Evolutionary conservation across 2,888 invertebrate genomes (phyloP).

Genomic region (Papilio protenor): DNA sequence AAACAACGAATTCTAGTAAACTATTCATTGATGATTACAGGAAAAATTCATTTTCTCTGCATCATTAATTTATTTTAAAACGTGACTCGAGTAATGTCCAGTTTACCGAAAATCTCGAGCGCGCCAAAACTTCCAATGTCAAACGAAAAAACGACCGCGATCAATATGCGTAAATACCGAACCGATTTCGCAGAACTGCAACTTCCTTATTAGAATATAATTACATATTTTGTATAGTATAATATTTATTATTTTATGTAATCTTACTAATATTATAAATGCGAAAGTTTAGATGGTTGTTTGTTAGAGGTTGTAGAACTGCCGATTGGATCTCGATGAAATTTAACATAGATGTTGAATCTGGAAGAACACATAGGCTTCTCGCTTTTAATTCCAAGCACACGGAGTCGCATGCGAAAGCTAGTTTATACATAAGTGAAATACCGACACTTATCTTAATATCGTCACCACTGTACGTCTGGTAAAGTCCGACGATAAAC

Average conservation of each 20-base stretch:
- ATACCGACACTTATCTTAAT: neutral
- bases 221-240: constrained; percentile 27
- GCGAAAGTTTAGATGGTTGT: no score
- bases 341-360: no score
- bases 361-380: no score
- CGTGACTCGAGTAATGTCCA: constrained; percentile 1
- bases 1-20: constrained; percentile 3
- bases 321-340: no score
- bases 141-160: constrained; percentile 29
- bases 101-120: constrained; percentile 36
- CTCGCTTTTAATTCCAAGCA: no score
- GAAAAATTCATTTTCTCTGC: constrained; percentile 4
- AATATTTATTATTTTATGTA: neutral
- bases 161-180: constrained; percentile 26
- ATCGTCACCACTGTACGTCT: neutral
- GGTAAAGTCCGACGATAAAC: constrained; percentile 15
- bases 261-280: no score
- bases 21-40: neutral
- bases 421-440: neutral
- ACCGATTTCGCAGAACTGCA: constrained; percentile 30
- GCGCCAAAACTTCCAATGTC: constrained; percentile 33
- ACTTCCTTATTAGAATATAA: constrained; percentile 38
- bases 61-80: constrained; percentile 23
- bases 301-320: no score
- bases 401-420: no score